A percentile compares a stretch with the other conserved stretches of the same genome.
Evolutionary conservation across 2,113 vertebrate genomes (phyloP).

Genomic region (Motacilla alba): DNA sequence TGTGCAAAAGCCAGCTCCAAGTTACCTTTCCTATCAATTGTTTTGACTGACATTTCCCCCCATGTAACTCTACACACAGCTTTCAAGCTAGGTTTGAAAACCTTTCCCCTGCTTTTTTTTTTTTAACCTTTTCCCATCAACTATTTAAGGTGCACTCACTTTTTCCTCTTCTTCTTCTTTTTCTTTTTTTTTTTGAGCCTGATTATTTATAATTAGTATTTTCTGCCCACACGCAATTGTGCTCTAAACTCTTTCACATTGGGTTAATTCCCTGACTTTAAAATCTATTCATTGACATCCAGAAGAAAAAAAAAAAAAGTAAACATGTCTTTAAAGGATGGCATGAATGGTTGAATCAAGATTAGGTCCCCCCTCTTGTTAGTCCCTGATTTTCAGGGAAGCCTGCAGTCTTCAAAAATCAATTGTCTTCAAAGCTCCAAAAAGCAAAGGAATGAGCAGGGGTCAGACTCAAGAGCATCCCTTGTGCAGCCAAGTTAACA

Average conservation of each 20-base stretch:
- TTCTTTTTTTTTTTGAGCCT: background rate
- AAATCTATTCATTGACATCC: conserved; percentile 59
- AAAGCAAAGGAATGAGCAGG: conserved; percentile 68
- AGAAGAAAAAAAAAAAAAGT: conserved; percentile 22
- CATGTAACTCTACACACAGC: background rate
- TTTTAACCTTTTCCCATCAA: conserved; percentile 3
- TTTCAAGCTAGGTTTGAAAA: background rate
- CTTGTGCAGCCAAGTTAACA: conserved; percentile 55
- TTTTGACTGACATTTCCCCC: background rate
- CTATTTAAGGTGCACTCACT: background rate
- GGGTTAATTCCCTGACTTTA: conserved; percentile 58
- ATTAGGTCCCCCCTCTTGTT: conserved; percentile 52
- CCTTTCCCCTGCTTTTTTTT: background rate
- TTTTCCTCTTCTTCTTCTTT: background rate
- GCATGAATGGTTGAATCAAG: conserved; percentile 53
- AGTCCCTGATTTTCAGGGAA: conserved; percentile 58
- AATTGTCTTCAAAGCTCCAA: conserved; percentile 68
- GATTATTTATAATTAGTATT: conserved; percentile 62
- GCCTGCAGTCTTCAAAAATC: conserved; percentile 63
- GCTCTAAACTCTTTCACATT: conserved; percentile 36
- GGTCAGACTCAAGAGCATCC: conserved; percentile 71
- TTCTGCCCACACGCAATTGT: conserved; percentile 22
- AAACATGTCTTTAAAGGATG: conserved; percentile 53
- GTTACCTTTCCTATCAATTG: background rate
- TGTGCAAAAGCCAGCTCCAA: background rate